phyloP scores from a whole-genome alignment of 2,888 invertebrate genomes.

The Xestia c-nigrum region DNA sequence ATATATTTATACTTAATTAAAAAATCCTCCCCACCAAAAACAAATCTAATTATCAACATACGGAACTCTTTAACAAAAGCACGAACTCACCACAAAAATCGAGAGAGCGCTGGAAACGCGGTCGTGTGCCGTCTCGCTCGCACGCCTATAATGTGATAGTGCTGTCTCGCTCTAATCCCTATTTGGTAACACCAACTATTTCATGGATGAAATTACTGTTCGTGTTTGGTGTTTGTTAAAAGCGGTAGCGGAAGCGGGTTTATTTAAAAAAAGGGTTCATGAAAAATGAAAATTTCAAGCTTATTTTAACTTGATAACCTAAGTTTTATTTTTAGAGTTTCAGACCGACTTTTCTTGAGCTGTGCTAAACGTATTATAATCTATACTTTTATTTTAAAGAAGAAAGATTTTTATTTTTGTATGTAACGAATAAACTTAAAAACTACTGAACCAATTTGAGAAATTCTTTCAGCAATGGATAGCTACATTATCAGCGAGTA shows the following conservation, averaged over 20 bases:
- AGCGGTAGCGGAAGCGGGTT: conserved; percentile 67
- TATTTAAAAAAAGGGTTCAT: not conserved
- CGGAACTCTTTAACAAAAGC: conserved; percentile 46
- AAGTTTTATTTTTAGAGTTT: not conserved
- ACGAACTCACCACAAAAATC: conserved; percentile 72
- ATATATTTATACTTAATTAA: too few species aligned
- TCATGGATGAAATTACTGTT: conserved; percentile 90
- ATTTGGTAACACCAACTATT: conserved; percentile 91
- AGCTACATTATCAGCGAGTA: too few species aligned
- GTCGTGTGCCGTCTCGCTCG: conserved; percentile 71
- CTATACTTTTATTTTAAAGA: too few species aligned
- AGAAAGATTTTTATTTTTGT: too few species aligned
- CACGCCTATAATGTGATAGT: conserved; percentile 59
- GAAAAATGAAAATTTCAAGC: not conserved
- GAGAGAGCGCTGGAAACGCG: conserved; percentile 75
- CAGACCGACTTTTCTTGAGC: not conserved
- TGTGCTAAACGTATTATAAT: too few species aligned
- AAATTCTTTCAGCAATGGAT: too few species aligned
- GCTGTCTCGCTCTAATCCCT: conserved; percentile 87
- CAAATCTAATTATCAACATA: conserved; percentile 22
- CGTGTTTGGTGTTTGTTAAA: conserved; percentile 64
- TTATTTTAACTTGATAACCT: not conserved
- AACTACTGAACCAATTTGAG: too few species aligned
- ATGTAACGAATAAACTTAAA: too few species aligned
- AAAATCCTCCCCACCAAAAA: too few species aligned